A percentile compares a stretch with the other conserved stretches of the same genome.
Conservation (phyloP, 2,113 vertebrate genomes). For the Antechinus flavipes region DNA sequence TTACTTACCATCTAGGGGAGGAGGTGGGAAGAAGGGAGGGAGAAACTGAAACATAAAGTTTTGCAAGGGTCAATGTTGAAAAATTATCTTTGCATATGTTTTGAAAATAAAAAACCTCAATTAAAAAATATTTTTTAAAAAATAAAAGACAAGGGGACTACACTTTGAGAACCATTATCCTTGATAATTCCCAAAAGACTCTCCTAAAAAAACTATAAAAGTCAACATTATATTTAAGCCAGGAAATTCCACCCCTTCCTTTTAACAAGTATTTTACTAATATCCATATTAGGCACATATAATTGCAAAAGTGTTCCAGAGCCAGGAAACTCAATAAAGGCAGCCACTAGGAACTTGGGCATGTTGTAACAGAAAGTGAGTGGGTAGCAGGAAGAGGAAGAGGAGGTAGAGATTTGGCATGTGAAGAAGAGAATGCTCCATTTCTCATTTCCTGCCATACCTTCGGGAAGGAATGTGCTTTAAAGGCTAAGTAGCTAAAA, state of each 20-base stretch:
- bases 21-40: no score
- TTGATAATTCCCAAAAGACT: not conserved
- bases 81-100: no score
- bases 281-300: not conserved
- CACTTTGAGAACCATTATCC: not conserved
- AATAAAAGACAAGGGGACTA: not conserved
- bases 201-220: not conserved
- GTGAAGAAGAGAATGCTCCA: not conserved
- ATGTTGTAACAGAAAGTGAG: not conserved
- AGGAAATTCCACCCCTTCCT: not conserved
- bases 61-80: no score
- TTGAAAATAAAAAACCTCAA: no score
- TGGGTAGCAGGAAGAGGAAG: not conserved
- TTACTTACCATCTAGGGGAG: no score
- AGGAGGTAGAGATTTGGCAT: not conserved
- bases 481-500: not conserved
- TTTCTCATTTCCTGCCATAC: not conserved
- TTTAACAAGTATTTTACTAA: not conserved
- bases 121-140: no score
- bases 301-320: not conserved
- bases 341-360: not conserved
- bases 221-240: not conserved
- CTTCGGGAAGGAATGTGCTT: not conserved
- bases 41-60: no score
- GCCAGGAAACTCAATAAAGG: not conserved